Evolutionary conservation across 2,113 vertebrate species (phyloP).

Genomic region (Rissa tridactyla): DNA sequence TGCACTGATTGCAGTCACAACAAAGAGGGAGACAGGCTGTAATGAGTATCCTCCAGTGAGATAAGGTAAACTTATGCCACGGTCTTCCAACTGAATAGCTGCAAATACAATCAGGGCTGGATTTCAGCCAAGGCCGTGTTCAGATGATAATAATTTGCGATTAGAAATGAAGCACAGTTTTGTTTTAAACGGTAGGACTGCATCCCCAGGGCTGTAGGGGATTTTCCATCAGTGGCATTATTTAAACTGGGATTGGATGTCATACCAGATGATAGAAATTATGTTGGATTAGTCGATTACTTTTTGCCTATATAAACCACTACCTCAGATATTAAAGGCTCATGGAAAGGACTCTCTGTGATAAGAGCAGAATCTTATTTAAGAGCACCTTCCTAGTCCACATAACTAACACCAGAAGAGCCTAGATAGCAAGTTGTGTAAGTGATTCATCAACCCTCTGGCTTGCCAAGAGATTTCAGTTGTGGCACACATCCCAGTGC

Average conservation of each 20-base stretch:
- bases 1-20: not conserved
- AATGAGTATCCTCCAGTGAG: not conserved
- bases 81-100: not conserved
- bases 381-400: not conserved
- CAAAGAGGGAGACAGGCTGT: not conserved
- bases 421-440: not conserved
- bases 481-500: not conserved
- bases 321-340: not conserved
- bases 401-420: not conserved
- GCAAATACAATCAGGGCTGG: slow-evolving; percentile 11
- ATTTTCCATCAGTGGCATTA: not conserved
- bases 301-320: not conserved
- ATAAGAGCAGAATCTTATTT: not conserved
- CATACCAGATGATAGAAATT: rapidly evolving
- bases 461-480: not conserved
- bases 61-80: not conserved
- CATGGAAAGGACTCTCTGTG: not conserved
- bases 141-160: not conserved
- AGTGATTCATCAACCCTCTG: not conserved
- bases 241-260: not conserved
- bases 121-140: not conserved
- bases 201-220: not conserved
- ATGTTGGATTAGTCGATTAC: not conserved
- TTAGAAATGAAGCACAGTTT: slow-evolving; percentile 2
- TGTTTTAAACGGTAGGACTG: not conserved